Percentiles rank a stretch among this genome's conserved stretches.
Conservation (phyloP, 2,888 invertebrate genomes). For the Scrobipalpa costella region DNA sequence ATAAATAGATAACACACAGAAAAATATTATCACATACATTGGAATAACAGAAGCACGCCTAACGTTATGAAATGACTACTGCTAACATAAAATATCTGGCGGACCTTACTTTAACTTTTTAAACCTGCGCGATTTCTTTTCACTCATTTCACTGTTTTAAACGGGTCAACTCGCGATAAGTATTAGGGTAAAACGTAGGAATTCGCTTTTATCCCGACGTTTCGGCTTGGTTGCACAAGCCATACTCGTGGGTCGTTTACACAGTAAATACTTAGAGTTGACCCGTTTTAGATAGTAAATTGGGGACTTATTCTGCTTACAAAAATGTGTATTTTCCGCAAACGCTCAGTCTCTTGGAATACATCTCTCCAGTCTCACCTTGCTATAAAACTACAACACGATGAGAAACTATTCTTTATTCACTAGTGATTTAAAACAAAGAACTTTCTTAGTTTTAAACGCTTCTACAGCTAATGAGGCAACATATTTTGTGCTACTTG, state of each 20-base stretch:
- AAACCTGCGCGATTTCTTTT: too few relatives aligned
- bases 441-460: neutral
- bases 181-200: too few relatives aligned
- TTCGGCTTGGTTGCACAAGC: too few relatives aligned
- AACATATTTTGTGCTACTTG: neutral
- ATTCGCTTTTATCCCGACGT: too few relatives aligned
- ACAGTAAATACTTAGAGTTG: too few relatives aligned
- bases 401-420: constrained; percentile 47
- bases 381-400: constrained; percentile 52
- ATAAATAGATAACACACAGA: too few relatives aligned
- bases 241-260: too few relatives aligned
- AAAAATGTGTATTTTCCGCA: constrained; percentile 12
- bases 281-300: too few relatives aligned
- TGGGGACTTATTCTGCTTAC: too few relatives aligned
- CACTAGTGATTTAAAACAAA: constrained; percentile 43
- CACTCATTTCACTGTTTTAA: too few relatives aligned
- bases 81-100: neutral
- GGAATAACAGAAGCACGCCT: constrained; percentile 10
- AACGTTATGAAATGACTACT: constrained; percentile 7
- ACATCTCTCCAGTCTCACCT: constrained; percentile 39
- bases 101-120: too few relatives aligned
- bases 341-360: constrained; percentile 48
- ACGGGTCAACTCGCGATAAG: too few relatives aligned
- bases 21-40: constrained; percentile 1
- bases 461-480: constrained; percentile 1